phyloP scores from a whole-genome alignment of 2,113 vertebrate genomes.

The Peromyscus polionotus region DNA sequence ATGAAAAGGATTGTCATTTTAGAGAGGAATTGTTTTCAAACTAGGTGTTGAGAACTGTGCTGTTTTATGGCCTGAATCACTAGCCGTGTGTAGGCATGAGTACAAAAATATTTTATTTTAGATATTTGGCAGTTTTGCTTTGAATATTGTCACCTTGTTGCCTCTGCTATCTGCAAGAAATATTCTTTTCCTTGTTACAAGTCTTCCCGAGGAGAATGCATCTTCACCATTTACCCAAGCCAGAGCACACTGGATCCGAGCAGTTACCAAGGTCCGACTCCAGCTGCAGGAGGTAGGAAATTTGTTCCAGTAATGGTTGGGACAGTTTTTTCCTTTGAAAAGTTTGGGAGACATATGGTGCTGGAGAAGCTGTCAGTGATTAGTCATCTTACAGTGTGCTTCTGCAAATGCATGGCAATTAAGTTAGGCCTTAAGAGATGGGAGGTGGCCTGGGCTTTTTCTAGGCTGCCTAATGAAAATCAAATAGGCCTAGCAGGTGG shows the following conservation, averaged over 20 bases:
- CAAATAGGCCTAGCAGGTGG: constrained; percentile 12
- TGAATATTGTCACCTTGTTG: not conserved
- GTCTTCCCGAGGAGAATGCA: constrained; percentile 85
- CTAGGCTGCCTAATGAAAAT: constrained; percentile 57
- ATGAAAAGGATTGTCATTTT: constrained; percentile 59
- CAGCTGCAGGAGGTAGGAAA: constrained; percentile 95
- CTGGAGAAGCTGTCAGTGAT: constrained; percentile 61
- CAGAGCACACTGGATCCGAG: constrained; percentile 95
- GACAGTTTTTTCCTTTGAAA: constrained; percentile 71
- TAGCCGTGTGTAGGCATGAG: constrained; percentile 58
- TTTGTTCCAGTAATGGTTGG: constrained; percentile 64
- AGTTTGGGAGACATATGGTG: constrained; percentile 67
- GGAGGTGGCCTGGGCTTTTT: constrained; percentile 24
- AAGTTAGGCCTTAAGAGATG: constrained; percentile 44
- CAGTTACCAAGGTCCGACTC: constrained; percentile 96
- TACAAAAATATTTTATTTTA: constrained; percentile 67
- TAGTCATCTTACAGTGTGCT: constrained; percentile 71
- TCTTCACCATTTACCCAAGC: constrained; percentile 92
- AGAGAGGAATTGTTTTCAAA: constrained; percentile 59
- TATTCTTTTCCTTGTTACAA: constrained; percentile 78
- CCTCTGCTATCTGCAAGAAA: constrained; percentile 66
- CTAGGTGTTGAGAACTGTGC: constrained; percentile 48
- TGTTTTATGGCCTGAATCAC: constrained; percentile 62
- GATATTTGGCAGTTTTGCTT: constrained; percentile 52
- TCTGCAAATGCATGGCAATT: constrained; percentile 59